Evolutionary conservation across 2,113 vertebrate species (phyloP).

Genomic region (Heloderma charlesbogerti): DNA sequence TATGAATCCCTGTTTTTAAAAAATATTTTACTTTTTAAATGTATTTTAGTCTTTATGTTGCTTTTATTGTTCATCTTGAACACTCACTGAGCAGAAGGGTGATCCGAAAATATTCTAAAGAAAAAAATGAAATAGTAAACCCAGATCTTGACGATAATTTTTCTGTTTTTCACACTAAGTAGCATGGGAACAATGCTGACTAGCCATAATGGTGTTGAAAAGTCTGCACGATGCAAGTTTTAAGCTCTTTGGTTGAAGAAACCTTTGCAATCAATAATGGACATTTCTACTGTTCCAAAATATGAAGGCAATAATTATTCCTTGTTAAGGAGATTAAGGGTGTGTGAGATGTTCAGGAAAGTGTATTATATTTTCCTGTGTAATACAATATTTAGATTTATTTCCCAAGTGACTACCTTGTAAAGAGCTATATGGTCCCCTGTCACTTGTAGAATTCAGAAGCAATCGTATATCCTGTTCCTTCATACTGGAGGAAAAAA

Average conservation of each 20-base stretch:
- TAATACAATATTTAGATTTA: slow-evolving; percentile 48
- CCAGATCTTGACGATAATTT: slow-evolving; percentile 37
- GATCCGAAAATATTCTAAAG: too few relatives aligned
- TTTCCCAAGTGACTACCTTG: not conserved
- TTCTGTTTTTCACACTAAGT: not conserved
- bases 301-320: not conserved
- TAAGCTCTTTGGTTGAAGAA: not conserved
- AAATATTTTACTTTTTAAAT: too few relatives aligned
- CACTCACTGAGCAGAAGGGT: too few relatives aligned
- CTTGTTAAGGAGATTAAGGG: not conserved
- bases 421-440: not conserved
- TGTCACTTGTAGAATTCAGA: not conserved
- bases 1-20: too few relatives aligned
- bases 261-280: not conserved
- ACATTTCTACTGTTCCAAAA: not conserved
- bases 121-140: slow-evolving; percentile 1
- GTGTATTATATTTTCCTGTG: slow-evolving; percentile 26
- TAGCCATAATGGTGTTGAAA: not conserved
- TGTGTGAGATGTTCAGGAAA: fast-evolving
- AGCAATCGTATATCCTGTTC: not conserved
- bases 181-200: not conserved
- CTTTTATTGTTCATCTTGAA: too few relatives aligned
- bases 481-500: not conserved
- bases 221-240: not conserved
- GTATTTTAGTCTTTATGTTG: too few relatives aligned